Base-by-base conservation (phyloP, 2,888 invertebrate genomes). In the Chirona hameri region DNA sequence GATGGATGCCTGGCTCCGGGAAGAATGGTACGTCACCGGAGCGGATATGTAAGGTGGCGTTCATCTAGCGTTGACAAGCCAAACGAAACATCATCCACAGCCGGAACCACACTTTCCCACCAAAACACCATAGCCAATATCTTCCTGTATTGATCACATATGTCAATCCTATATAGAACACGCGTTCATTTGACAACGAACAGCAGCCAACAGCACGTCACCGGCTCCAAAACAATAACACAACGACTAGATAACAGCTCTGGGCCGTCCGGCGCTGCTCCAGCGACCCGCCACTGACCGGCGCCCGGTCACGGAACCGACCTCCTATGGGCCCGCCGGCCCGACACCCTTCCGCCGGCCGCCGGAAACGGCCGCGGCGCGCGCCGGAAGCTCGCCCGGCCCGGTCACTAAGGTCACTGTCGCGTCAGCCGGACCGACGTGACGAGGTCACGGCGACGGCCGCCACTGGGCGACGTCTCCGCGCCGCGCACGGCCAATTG, bases 161-260 rank as follows among this genome's bases (percentile, higher is more conserved):
- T 5, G n/a, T 60, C 60, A 57, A 24, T n/a, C 10, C 7, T 60
- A 60, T 5, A 60, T 21, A 60, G n/a, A 60, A 60, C n/a, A 5
- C 60, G 24, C 24, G 24, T 60, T n/a, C 60, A 60, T 60, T 60
- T 60, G 60, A 21, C 60, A 60, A 60, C 60, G 60, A 60, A 60
- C 60, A 60, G 24, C 60, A 0, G n/a, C 7, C n/a, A 60, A 60
- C 60, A 60, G n/a, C 24, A 7, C 10, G 3, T 7, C 24, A 24
- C 21, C n/a, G 60, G 60, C 60, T 57, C 60, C n/a, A n/a, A n/a
- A 60, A 60, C 60, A n/a, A n/a, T n/a, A 60, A 60, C 60, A 60
- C 60, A 57, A 57, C 57, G 60, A 60, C 60, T 60, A 60, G 60
- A 60, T 60, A 60, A n/a, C 60, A 60, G 24, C 60, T 60, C 60